These are phyloP conservation scores for Tachysurus vachellii DNA, from an alignment of 2,113 vertebrate genomes.

Conservation along the genomic window DNA sequence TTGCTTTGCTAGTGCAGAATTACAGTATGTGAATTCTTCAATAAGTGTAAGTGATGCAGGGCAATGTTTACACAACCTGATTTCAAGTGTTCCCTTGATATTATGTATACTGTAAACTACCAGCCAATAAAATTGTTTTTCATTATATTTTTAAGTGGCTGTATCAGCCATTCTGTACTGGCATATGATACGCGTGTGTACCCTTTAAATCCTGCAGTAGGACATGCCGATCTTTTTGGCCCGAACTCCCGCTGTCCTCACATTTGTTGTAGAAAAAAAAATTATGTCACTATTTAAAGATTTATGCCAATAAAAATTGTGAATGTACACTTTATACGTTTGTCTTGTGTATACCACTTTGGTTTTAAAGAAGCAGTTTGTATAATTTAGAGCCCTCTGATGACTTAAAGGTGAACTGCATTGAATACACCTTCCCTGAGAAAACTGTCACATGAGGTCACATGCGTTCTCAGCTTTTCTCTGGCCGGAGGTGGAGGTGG, in stretches of 20 bases:
- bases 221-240: conserved; percentile 15
- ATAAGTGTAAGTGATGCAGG: conserved; percentile 42
- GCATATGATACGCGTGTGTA: conserved; percentile 24
- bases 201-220: conserved; percentile 32
- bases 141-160: conserved; percentile 42
- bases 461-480: not conserved
- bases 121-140: conserved; percentile 43
- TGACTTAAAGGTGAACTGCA: not conserved
- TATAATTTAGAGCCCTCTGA: not conserved
- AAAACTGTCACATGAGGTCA: not conserved
- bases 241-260: conserved; percentile 10
- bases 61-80: conserved; percentile 38
- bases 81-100: conserved; percentile 39
- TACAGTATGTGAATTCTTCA: conserved; percentile 42
- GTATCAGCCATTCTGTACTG: conserved; percentile 41
- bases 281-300: conserved; percentile 45
- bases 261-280: conserved; percentile 30
- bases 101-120: conserved; percentile 45
- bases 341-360: not conserved
- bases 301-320: conserved; percentile 63
- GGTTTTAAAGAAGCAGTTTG: not conserved
- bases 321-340: conserved; percentile 35
- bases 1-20: conserved; percentile 58
- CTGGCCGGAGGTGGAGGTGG: not conserved
- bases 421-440: not conserved